Base-by-base conservation (phyloP, 2,113 vertebrate species). In the Conger conger region DNA sequence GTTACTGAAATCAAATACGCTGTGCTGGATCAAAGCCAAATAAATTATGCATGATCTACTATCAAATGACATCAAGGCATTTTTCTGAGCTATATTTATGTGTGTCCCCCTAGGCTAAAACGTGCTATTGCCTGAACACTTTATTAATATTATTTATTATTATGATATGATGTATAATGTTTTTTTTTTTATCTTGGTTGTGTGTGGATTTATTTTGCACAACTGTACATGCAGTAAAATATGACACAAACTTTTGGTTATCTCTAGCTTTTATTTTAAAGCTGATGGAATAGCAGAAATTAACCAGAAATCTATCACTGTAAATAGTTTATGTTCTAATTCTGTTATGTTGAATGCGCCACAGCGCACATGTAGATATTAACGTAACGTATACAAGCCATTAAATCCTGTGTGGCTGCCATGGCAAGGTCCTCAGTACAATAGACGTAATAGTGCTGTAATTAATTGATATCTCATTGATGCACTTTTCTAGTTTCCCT, bases 1-100 rank as follows among this genome's bases (percentile, higher is more conserved):
- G 85, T 76, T 76, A 4, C 63, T 18, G 83, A 77, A 80, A 81
- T 68, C 63, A 87, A 54, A 83, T 83, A 45, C 27, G 42, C 38
- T 20, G 42, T 27, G 23, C 20, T 2, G 38, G 40, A 80, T 80
- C 37, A 42, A 20, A 42, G 38, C 0, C 17, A 27, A 37, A 77
- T n/a, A 42, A 42, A 68, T 68, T n/a, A 68, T 68, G 60, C 27
- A n/a, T 68, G 23, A 16, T 57, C 18, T n/a, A 27, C 27, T 68
- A 20, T 68, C 60, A n/a, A 9, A 68, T 68, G 60, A 68, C 60
- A 68, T n/a, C 0, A 68, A 68, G 20, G 23, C 4, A 68, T 68
- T 68, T 68, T n/a, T 4, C 60, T 6, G 27, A 0, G 20, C 27
- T 27, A n/a, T n/a, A n/a, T 68, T 27, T n/a, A 68, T 68, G 6